Base-by-base conservation (phyloP, 2,113 vertebrate genomes). In the Chrysemys picta region DNA sequence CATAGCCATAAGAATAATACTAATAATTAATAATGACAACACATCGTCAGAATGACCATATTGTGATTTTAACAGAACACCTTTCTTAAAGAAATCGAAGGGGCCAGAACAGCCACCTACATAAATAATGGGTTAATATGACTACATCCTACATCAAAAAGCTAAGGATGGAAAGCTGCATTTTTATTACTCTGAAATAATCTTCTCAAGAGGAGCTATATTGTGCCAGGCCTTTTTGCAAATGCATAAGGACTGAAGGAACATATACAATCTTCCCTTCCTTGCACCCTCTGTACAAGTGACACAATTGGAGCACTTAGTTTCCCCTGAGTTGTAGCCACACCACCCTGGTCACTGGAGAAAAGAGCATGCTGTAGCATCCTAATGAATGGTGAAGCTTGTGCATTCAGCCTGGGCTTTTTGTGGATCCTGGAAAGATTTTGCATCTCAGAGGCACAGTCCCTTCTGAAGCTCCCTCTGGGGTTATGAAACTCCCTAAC, bases 61-160 rank as follows among this genome's bases (percentile, higher is more conserved):
- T 24, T 27, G 81, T 90, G 31, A 85, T 91, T 91, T 96, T 84
- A 52, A 3, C 49, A 88, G 94, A 97, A 80, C 10, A 7, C 27
- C 47, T 81, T 89, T n/a, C 88, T 80, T 87, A 82, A 96, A 87
- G 75, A 94, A 93, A 92, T 56, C 85, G 38, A 25, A 88, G 82
- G 90, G 54, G 82, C 92, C 65, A 8, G 19, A 16, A 90, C 76
- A 72, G 8, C n/a, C 62, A 90, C 84, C 76, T 84, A 53, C 69
- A 82, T 91, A 93, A 96, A 88, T 53, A 93, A 91, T 14, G 21
- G 65, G 65, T 91, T 93, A 82, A 92, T 80, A 53, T 95, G 85
- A 94, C 92, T 93, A 72, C 84, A 84, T 75, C 80, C 45, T 95
- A 62, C 84, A 57, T 91, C 84, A 89, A 24, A 11, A 93, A 79